phyloP scores from a whole-genome alignment of 2,797 vertebrate species.

The Notolepis coatsorum region DNA sequence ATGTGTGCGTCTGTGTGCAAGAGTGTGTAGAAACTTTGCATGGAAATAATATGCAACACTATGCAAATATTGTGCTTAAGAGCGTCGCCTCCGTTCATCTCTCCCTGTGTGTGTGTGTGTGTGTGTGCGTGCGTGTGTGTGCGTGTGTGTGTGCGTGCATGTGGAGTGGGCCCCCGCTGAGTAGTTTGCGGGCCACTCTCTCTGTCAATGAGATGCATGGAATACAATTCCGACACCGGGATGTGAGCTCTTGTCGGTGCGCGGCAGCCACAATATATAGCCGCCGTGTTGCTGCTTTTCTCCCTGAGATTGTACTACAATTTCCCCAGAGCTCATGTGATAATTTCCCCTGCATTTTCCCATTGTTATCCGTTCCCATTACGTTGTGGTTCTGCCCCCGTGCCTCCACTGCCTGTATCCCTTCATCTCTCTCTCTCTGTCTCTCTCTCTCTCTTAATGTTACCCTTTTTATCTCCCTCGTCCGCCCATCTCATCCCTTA shows the following conservation, averaged over 20 bases:
- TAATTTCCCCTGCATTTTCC: conserved; percentile 15
- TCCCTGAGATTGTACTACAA: background rate
- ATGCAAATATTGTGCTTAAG: background rate
- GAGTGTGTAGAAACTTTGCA: background rate
- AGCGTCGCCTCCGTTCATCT: background rate
- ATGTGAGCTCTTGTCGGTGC: background rate
- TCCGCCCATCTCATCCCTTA: conserved; percentile 40
- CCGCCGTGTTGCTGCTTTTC: background rate
- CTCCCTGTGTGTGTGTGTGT: background rate
- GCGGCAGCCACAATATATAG: background rate
- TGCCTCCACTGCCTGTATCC: conserved; percentile 43
- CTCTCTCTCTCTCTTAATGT: conserved; percentile 37
- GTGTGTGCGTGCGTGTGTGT: background rate
- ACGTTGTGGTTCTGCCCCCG: conserved; percentile 29
- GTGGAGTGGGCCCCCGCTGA: background rate
- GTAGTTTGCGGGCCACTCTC: background rate
- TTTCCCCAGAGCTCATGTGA: conserved; percentile 1
- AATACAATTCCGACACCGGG: conserved; percentile 6
- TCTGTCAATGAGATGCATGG: conserved; percentile 13
- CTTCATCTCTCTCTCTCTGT: conserved; percentile 13
- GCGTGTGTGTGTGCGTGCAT: background rate
- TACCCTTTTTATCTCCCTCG: conserved; percentile 53
- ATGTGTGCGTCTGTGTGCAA: conserved; percentile 1
- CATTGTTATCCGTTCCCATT: conserved; percentile 21
- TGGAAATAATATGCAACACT: background rate